These are phyloP conservation scores for Pterocles gutturalis DNA, from an alignment of 2,113 vertebrate species.

Conservation along the genomic window DNA sequence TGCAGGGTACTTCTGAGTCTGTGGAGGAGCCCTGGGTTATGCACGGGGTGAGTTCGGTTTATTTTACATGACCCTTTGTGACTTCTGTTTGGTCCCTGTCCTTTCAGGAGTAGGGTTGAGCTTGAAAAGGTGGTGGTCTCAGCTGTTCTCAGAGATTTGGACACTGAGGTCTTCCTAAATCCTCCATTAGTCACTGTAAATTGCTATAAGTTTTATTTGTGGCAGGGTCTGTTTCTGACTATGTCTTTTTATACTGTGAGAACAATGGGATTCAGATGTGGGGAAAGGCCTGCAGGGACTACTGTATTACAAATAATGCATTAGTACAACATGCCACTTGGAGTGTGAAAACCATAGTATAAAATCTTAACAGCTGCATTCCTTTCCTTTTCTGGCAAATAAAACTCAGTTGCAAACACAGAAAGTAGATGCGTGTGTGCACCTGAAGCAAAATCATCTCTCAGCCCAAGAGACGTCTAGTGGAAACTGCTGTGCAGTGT, in stretches of 20 bases:
- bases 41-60: neutral
- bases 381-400: neutral
- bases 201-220: neutral
- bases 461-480: neutral
- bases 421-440: neutral
- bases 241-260: neutral
- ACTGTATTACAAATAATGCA: neutral
- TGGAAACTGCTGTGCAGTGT: neutral
- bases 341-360: slow-evolving; percentile 28
- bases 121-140: neutral
- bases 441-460: slow-evolving; percentile 33
- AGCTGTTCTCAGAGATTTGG: neutral
- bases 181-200: neutral
- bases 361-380: slow-evolving; percentile 12
- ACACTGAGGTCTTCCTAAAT: neutral
- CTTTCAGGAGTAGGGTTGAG: neutral
- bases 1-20: neutral
- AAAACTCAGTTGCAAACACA: neutral
- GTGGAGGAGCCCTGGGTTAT: neutral
- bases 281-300: neutral
- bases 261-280: slow-evolving; percentile 46
- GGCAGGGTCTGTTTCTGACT: neutral
- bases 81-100: neutral
- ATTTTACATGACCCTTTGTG: neutral
- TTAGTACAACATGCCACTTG: neutral